These are phyloP conservation scores for Pseudopipra pipra DNA, from an alignment of 2,113 vertebrate species.

Conservation along the genomic window DNA sequence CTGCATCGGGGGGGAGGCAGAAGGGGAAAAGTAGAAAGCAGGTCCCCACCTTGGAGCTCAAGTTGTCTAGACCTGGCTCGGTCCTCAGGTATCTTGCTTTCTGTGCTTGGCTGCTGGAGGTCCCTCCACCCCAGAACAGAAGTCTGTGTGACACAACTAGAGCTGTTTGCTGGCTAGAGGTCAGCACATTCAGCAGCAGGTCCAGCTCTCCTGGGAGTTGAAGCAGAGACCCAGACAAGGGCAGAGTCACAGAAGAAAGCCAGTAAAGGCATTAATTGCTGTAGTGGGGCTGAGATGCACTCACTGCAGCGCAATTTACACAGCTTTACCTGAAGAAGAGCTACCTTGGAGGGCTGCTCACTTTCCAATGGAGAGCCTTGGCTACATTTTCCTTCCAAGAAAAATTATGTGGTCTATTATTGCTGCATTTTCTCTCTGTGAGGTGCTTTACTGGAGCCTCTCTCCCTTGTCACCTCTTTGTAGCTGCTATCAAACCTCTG, in stretches of 20 bases:
- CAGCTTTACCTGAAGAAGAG: not conserved
- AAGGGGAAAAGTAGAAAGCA: not conserved
- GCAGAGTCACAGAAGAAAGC: not conserved
- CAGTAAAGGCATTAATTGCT: not conserved
- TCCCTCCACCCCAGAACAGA: not conserved
- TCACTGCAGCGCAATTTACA: not conserved
- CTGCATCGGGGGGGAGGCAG: rapidly evolving
- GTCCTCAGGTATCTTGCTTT: not conserved
- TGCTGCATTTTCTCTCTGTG: not conserved
- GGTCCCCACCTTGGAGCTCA: not conserved
- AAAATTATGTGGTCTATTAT: not conserved
- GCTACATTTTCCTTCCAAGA: not conserved
- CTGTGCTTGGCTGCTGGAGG: not conserved
- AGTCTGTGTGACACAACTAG: not conserved
- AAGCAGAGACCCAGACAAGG: not conserved
- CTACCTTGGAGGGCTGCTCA: rapidly evolving
- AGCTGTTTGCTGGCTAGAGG: not conserved
- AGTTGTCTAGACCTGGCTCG: not conserved
- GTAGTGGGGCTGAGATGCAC: not conserved
- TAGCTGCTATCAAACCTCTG: not conserved
- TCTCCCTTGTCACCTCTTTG: not conserved
- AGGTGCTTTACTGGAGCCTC: not conserved
- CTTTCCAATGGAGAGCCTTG: not conserved
- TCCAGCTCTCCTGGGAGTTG: not conserved
- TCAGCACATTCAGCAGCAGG: not conserved